Evolutionary conservation across 2,888 invertebrate genomes (phyloP).

Genomic region (Tholera decimalis): DNA sequence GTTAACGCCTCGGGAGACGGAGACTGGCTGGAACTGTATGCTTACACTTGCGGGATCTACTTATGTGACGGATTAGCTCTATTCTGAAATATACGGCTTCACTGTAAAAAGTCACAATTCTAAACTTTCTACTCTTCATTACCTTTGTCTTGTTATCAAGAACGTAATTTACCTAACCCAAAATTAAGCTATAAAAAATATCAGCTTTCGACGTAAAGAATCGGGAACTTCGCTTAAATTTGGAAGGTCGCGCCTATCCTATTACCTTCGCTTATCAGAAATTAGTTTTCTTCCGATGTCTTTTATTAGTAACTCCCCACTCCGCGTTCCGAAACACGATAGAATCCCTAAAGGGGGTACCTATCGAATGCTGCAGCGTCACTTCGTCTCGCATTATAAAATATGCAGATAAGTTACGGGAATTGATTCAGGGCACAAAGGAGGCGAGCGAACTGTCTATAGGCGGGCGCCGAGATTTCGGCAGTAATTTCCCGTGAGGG

Average conservation of each 20-base stretch:
- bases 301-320: conserved; percentile 65
- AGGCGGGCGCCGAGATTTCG: conserved; percentile 86
- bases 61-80: conserved; percentile 39
- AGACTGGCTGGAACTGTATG: conserved; percentile 66
- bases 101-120: background rate
- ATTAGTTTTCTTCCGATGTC: conserved; percentile 63
- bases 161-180: conserved; percentile 26
- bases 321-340: conserved; percentile 69
- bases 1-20: conserved; percentile 73
- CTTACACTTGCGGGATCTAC: conserved; percentile 48
- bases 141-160: conserved; percentile 18
- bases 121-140: background rate
- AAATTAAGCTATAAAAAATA: conserved; percentile 45
- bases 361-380: conserved; percentile 79
- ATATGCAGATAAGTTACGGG: conserved; percentile 91
- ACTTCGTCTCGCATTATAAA: conserved; percentile 88
- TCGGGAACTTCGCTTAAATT: conserved; percentile 32
- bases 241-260: conserved; percentile 17
- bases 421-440: conserved; percentile 90
- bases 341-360: conserved; percentile 77
- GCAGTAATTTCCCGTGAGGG: conserved; percentile 89
- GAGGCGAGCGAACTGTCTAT: conserved; percentile 85
- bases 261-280: conserved; percentile 54
- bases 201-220: conserved; percentile 34
- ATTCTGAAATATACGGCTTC: conserved; percentile 5